Base-by-base conservation (phyloP, 2,113 vertebrate species). In the Clupea harengus region DNA sequence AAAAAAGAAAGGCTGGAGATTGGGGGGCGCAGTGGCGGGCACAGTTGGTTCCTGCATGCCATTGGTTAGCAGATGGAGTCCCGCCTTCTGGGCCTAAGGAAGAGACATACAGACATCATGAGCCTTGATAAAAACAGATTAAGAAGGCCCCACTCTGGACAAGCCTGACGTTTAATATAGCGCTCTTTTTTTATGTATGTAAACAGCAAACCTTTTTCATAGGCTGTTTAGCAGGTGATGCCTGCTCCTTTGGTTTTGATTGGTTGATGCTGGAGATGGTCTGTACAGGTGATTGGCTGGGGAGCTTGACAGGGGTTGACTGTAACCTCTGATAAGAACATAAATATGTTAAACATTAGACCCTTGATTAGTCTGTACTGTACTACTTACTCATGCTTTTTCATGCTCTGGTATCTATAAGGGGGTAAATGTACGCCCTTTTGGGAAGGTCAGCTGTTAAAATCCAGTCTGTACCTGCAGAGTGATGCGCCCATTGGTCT, bases 281-380 rank as follows among this genome's bases (percentile, higher is more conserved):
- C 88, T 84, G 86, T 87, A 87, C 87, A 86, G 88, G 86, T 0
- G 88, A 85, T 20, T 94, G 93, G 92, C 87, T 95, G 85, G 95
- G 93, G 81, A 95, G 90, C 93, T 96, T 96, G 87, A 91, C 60
- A 0, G 96, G 94, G 3, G 93, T 95, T 15, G 96, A 96, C 92
- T 95, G 95, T 90, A 96, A 86, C 80, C 93, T 95, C 97, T 97
- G 90, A 25, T 88, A 11, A 75, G 60, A 86, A 52, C 39, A 80
- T 13, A 6, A 82, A 39, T 11, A 84, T 67, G 81, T 20, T 6
- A 22, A 45, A 28, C 3, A 25, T 32, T 80, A n/a, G 17, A 11
- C 44, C 25, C 32, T 54, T 54, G 15, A 54, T 54, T 54, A 18
- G 44, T 46, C 13, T 45, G 47, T 10, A 82, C 45, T 8, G 47